Base-by-base conservation (phyloP, 2,113 vertebrate genomes). In the Nematolebias whitei region DNA sequence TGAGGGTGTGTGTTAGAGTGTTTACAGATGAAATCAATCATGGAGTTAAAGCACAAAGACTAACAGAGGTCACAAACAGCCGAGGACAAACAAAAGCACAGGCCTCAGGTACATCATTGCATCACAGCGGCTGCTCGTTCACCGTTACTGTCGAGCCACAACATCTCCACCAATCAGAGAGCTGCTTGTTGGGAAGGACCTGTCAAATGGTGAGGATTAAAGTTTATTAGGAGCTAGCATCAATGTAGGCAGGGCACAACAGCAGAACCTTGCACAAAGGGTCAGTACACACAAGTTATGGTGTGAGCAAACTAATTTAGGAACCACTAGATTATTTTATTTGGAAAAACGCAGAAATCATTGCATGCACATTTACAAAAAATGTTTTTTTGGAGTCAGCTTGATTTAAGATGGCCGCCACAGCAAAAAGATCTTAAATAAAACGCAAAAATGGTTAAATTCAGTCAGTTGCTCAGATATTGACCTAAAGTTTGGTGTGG, bases 91-190 rank as follows among this genome's bases (percentile, higher is more conserved):
- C 82, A 89, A 90, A 88, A 66, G 71, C 10, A 29, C 63, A 76
- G 82, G 61, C 74, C 78, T 85, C 64, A 80, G 80, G 76, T 85
- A 67, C 80, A 23, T 61, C 62, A 65, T 88, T 82, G 87, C 82
- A 72, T 87, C 78, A 90, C 82, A 89, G 87, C 60, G 58, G 41
- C 74, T 19, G 71, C 43, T 47, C 85, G 81, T 75, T 74, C 70
- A 7, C 48, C 66, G 69, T 26, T 29, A 59, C 75, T 55, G 78
- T 88, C 85, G 87, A 86, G 76, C 82, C 82, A 83, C 62, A 60
- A 87, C 84, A 64, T 68, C 61, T 61, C 59, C 48, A 77, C 91
- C 91, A 93, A 90, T 91, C 74, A 53, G 60, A 18, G 72, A 55
- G 50, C 41, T 40, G 43, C 7, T 58, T 23, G 54, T 13, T 61